Base-by-base conservation (phyloP, 2,113 vertebrate genomes). In the Esox niger region DNA sequence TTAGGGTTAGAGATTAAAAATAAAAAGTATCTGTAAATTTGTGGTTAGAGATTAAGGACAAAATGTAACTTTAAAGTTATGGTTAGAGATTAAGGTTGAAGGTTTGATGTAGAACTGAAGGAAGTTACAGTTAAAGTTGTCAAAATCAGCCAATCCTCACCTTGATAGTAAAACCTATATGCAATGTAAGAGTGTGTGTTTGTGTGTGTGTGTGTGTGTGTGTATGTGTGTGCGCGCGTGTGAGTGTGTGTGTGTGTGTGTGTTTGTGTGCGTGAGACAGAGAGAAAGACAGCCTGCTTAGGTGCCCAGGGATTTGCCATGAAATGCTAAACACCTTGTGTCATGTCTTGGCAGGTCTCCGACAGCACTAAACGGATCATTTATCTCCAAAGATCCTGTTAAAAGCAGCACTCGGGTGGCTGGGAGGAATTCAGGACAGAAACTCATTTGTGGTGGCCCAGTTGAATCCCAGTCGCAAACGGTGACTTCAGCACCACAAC, bases 381-480 rank as follows among this genome's bases (percentile, higher is more conserved):
- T 87, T 79, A 81, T 78, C 62, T 65, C 71, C 77, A 55, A 79
- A 74, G 69, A 80, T 75, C 85, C 76, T 66, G 67, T 79, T 75
- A 68, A 78, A 81, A 62, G 64, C 65, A 33, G 33, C 62, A 68
- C 31, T 46, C 67, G 61, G 23, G 20, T 31, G 25, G 38, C 64
- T 59, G 46, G 65, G 52, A 56, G 70, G 69, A 67, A 78, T 71
- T 82, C 3, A 72, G 31, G n/a, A 25, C 3, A 72, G 31, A 15
- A 21, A 69, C 59, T 62, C 79, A 79, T 79, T 75, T 85, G 55
- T 76, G 70, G 78, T 3, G 15, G 64, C n/a, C 1, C 55, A 66
- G 11, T 43, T 25, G 6, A 23, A 65, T 26, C 62, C 70, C 68
- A 9, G 65, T 61, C 70, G 52, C 25, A 21, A 10, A 15, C 3